Evolutionary conservation across 1,140 invertebrate species (phyloP), one percentile per base, ranked within the genome.

Genomic region (Phymorhynchus buccinoides): DNA sequence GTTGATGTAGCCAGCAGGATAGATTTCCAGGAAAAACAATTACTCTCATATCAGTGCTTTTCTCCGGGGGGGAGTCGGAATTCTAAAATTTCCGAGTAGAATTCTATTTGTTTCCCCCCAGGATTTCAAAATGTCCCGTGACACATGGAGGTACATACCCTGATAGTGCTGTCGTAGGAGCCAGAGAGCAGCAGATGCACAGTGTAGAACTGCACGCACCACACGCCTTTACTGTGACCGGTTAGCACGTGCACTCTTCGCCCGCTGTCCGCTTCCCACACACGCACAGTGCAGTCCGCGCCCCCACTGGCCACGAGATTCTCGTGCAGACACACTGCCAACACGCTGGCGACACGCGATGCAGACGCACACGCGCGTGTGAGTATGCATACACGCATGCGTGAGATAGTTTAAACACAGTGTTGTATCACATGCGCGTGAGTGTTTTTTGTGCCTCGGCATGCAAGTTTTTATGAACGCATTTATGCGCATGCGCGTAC

Each of bases 141-240:
- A n/a, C n/a, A n/a, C n/a, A n/a, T n/a, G 0, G 48, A 52, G 48
- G 48, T 52, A 48, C 84, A 79, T 83, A 92, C 91, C 89, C 88
- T 89, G 42, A 92, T 89, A 7, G 91, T 91, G 16, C 87, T 87
- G 86, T 92, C 92, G 82, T 90, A 91, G 9, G 90, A 91, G 18
- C 91, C 92, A 85, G 90, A 91, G 44, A 92, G 77, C 30, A 92
- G 88, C 1, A 92, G 86, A 73, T 88, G 85, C n/a, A 88, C 85
- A 18, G 91, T 91, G 52, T 89, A 90, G 87, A 92, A 92, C 79
- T 89, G 88, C 1, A 92, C 87, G 81, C 90, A 91, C 92, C 92
- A 92, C 14, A 92, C 87, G 30, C 92, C 92, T 52, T 88, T 88
- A 16, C 83, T 84, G 85, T 92, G 92, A 0, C 91, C 92, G 77